Conservation (phyloP, 2,888 invertebrate species). For the Agrotis ipsilon region DNA sequence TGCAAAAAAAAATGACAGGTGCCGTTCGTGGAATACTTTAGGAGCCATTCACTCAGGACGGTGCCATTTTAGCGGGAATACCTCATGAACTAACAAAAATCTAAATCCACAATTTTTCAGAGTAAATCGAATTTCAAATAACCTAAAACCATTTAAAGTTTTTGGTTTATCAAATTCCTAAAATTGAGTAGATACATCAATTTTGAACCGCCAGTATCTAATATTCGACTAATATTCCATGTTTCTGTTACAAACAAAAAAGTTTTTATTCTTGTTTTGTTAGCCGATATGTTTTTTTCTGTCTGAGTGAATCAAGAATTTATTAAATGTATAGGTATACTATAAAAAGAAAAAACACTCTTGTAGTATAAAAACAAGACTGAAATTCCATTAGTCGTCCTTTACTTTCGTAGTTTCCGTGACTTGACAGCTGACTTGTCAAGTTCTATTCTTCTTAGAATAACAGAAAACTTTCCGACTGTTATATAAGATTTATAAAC, state of each 20-base stretch:
- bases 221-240: no score
- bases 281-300: background rate
- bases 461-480: conserved; percentile 17
- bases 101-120: background rate
- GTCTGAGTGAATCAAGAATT: background rate
- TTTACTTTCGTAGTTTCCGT: conserved; percentile 23
- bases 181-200: background rate
- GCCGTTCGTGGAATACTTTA: no score
- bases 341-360: background rate
- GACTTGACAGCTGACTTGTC: conserved; percentile 27
- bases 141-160: background rate
- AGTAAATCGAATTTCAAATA: background rate
- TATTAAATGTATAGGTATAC: background rate
- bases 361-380: conserved; percentile 7
- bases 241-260: no score
- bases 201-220: background rate
- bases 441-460: conserved; percentile 19
- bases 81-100: background rate
- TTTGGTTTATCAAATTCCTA: conserved; percentile 8
- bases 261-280: conserved; percentile 17
- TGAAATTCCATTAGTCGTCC: conserved; percentile 12
- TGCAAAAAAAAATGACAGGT: no score
- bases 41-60: no score
- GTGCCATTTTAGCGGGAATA: no score
- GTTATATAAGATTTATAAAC: conserved; percentile 22